Conservation (phyloP, 2,113 vertebrate genomes). For the Spermophilus dauricus region DNA sequence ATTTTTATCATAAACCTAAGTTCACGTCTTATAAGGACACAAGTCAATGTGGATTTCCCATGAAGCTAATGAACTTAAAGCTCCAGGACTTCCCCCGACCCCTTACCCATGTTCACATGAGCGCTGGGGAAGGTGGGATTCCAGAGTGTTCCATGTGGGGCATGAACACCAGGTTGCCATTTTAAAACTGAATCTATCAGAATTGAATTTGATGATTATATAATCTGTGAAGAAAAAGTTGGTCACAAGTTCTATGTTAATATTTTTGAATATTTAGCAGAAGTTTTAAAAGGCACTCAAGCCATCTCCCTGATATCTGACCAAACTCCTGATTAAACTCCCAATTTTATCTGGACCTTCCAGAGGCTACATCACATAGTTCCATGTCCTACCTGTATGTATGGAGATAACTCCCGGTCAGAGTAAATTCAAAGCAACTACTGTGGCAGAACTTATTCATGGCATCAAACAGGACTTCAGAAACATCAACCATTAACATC, state of each 20-base stretch:
- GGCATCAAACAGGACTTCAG: constrained; percentile 27
- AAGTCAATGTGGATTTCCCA: neutral
- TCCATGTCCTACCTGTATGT: neutral
- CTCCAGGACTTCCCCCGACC: neutral
- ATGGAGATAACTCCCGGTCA: neutral
- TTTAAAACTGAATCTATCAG: neutral
- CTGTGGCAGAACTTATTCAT: constrained; percentile 14
- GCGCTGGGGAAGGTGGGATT: neutral
- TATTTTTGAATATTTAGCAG: constrained; percentile 27
- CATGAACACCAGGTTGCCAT: neutral
- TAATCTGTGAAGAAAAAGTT: neutral
- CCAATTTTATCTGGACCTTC: constrained; percentile 34
- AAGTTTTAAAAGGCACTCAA: neutral
- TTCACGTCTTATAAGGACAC: neutral
- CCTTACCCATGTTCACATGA: neutral
- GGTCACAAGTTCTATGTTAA: neutral
- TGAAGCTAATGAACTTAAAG: neutral
- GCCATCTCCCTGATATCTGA: neutral
- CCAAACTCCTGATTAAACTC: constrained; percentile 31
- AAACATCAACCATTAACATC: neutral
- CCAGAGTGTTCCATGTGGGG: neutral
- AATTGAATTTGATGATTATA: neutral
- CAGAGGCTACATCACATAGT: neutral
- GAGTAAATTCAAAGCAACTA: neutral
- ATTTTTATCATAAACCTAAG: neutral